phyloP scores from a whole-genome alignment of 2,113 vertebrate genomes.

The Herpailurus yagouaroundi region DNA sequence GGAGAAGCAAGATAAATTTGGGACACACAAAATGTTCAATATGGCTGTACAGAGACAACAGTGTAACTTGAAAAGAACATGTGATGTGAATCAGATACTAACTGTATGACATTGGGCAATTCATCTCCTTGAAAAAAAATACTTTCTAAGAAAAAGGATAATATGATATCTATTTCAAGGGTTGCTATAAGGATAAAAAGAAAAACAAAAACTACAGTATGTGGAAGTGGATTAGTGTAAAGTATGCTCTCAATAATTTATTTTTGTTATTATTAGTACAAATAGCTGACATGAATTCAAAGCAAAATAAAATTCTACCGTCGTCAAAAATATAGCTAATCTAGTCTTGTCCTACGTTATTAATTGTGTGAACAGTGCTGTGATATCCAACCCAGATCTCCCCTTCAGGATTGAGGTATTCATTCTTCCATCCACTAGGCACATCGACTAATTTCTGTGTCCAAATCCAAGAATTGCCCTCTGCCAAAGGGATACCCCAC shows the following conservation, averaged over 20 bases:
- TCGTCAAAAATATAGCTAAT: neutral
- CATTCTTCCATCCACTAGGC: neutral
- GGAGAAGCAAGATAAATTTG: neutral
- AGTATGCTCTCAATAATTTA: neutral
- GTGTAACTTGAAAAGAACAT: neutral
- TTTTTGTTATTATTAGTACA: neutral
- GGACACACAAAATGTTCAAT: neutral
- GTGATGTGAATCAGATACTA: neutral
- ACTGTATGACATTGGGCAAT: neutral
- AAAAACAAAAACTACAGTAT: neutral
- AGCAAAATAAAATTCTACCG: neutral
- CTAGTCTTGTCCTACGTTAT: neutral
- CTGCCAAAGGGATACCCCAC: neutral
- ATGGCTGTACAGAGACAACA: neutral
- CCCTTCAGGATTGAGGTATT: neutral
- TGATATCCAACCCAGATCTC: neutral
- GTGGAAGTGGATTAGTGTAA: neutral
- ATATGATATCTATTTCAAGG: neutral
- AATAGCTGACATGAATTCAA: conserved; percentile 11
- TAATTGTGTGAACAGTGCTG: neutral
- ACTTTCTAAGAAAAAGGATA: neutral
- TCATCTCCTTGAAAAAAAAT: conserved; percentile 30
- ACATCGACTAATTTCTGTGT: neutral
- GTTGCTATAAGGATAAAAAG: neutral
- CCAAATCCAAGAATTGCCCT: neutral